Base-by-base conservation (phyloP, 2,113 vertebrate genomes). In the Proterorhinus semilunaris region DNA sequence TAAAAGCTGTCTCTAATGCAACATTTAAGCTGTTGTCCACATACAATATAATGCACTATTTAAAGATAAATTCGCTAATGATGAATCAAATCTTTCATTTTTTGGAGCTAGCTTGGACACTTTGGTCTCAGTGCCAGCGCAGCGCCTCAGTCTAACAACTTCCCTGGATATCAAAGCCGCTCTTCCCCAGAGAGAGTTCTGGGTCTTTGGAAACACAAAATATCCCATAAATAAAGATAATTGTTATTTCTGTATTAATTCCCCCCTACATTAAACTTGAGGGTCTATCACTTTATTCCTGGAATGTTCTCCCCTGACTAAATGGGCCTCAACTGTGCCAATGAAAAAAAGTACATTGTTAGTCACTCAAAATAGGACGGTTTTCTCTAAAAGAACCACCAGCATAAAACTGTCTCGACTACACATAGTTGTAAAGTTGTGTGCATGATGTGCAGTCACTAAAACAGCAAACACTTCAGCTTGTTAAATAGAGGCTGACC, bases 241-340 rank as follows among this genome's bases (percentile, higher is more conserved):
- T 64, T 67, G 17, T 66, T 69, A 65, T 43, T 65, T 47, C 62
- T 36, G 15, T 65, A 66, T 50, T 50, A 50, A 1, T 50, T 65
- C 70, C 77, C 61, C 15, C 62, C 66, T 69, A 72, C 82, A 78
- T 66, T 72, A 72, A 79, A 71, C 80, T 17, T 8, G 2, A 21
- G 21, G 21, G 21, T 21, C 21, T 21, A 21, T 21, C 21, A 21
- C 21, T 21, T 21, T 21, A 21, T 5, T 36, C 27, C 27, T 36
- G 27, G 2, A 36, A 36, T 36, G 2, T 36, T 36, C 27, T 36
- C 27, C 27, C 27, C 27, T 36, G 27, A 3, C 27, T 36, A 36
- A 36, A 36, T 36, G 27, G 27, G 27, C 27, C 27, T 36, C 27
- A 36, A 36, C 27, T 36, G 27, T 36, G 4, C 27, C 27, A 36